Evolutionary conservation across 2,888 invertebrate genomes (phyloP), one percentile per base, ranked within the genome.

Genomic region (Epistrophe grossulariae): DNA sequence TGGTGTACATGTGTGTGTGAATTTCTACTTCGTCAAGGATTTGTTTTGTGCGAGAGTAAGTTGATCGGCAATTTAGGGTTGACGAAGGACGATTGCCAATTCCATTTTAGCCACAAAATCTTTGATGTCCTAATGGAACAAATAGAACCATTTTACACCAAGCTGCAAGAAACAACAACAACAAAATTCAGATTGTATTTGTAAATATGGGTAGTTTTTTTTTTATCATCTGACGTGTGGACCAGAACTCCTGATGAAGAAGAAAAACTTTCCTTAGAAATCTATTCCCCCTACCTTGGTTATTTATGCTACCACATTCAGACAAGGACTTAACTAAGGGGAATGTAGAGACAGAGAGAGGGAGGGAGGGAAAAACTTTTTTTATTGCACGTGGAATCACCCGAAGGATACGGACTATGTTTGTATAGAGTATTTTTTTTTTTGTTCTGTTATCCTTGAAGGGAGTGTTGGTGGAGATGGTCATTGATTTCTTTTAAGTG

Each of bases 401-500:
- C 70, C 84, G 24, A 70, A 73, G 68, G 68, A 77, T 73, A 73
- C 64, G 72, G 72, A 68, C 40, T 40, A 79, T 71, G 71, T 84
- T 24, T 84, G 66, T 68, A 59, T n/a, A 43, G 19, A 66, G 55
- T n/a, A 43, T 24, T 50, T 43, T 71, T 72, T 13, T 11, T 40
- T 55, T 50, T 68, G 59, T 43, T 52, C 7, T 55, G 13, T 35
- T 28, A 24, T 55, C 31, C 28, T 48, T 31, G n/a, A 43, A 38
- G 50, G 71, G 84, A 71, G 52, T 73, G 68, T 52, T 76, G 77
- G 68, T 55, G 70, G 80, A 78, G 82, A 73, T 88, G 88, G 89
- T 89, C 89, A 89, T 89, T 89, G 89, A 88, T 89, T 89, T 89
- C 89, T 89, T 88, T 89, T 88, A 84, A 88, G 85, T 84, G 88